Evolutionary conservation across 2,888 invertebrate genomes (phyloP).

Genomic region (Lepidocyrtinus sp.): DNA sequence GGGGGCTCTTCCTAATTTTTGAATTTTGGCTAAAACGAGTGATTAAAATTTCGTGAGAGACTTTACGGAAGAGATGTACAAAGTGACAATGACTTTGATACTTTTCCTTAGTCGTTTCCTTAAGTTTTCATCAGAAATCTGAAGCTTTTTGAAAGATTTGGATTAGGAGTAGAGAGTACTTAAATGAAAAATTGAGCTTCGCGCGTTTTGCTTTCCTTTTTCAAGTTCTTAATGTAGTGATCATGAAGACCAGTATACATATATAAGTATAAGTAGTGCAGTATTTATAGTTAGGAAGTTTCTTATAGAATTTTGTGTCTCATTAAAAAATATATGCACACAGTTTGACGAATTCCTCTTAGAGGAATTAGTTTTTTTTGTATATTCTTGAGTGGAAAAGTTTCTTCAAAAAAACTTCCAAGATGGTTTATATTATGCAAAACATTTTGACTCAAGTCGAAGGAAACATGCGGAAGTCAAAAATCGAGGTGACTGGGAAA

Average conservation of each 20-base stretch:
- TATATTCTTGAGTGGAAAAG: background rate
- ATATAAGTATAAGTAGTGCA: no score
- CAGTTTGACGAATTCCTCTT: no score
- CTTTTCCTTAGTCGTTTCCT: no score
- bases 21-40: no score
- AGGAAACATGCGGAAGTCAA: constrained; percentile 54
- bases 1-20: background rate
- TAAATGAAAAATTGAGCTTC: background rate
- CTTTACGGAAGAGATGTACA: background rate
- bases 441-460: constrained; percentile 60
- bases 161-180: background rate
- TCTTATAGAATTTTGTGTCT: no score
- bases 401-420: constrained; percentile 4
- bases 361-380: no score
- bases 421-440: constrained; percentile 63
- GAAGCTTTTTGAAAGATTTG: background rate
- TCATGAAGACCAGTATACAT: no score
- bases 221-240: background rate
- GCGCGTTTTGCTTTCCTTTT: background rate
- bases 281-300: no score
- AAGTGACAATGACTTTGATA: constrained; percentile 4
- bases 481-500: constrained; percentile 52
- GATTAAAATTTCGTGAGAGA: no score
- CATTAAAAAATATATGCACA: no score
- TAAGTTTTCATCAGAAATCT: background rate